phyloP scores from a whole-genome alignment of 2,888 invertebrate genomes.

The Blomia tropicalis region DNA sequence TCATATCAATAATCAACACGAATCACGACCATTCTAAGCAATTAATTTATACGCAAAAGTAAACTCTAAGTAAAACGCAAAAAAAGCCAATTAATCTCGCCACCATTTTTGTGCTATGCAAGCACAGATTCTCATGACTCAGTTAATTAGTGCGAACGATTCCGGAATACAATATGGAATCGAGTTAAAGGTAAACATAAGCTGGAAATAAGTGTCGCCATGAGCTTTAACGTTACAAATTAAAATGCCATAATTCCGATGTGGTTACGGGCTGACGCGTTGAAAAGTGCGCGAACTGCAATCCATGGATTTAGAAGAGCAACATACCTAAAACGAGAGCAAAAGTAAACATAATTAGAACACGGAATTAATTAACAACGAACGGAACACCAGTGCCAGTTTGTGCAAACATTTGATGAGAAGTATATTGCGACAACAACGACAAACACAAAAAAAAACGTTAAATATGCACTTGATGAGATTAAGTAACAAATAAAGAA shows the following conservation, averaged over 20 bases:
- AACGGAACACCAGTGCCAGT: not conserved
- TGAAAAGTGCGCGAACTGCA: not conserved
- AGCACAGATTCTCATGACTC: too few relatives aligned
- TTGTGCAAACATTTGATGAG: not conserved
- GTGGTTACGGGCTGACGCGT: too few relatives aligned
- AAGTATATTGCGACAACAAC: not conserved
- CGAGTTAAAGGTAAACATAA: not conserved
- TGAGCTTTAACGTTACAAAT: not conserved
- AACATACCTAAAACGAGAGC: constrained; percentile 8
- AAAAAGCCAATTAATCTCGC: not conserved
- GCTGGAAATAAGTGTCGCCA: not conserved
- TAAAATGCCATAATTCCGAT: constrained; percentile 6
- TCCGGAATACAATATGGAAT: too few relatives aligned
- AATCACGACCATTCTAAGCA: too few relatives aligned
- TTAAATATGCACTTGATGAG: too few relatives aligned
- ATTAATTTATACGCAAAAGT: too few relatives aligned
- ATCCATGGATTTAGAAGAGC: not conserved
- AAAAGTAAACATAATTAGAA: constrained; percentile 8
- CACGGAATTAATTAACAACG: not conserved
- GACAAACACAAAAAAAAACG: too few relatives aligned
- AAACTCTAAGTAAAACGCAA: not conserved
- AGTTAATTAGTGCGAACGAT: constrained; percentile 6
- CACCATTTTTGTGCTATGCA: not conserved
- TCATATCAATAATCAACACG: too few relatives aligned
- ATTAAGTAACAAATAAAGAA: too few relatives aligned